phyloP scores from a whole-genome alignment of 2,888 invertebrate genomes.

The Epinotia demarniana region DNA sequence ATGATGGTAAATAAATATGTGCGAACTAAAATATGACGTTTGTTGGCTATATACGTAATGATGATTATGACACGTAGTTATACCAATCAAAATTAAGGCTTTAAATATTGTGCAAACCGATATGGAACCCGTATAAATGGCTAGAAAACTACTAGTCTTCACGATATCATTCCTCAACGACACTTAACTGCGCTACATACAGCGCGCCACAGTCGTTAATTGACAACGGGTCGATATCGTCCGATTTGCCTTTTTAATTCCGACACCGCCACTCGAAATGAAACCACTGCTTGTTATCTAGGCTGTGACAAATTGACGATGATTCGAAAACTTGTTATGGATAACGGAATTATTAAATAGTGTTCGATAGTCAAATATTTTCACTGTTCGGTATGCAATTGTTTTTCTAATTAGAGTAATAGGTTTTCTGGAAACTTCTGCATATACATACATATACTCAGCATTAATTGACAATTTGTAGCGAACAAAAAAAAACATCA shows the following conservation, averaged over 20 bases:
- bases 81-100: too few relatives aligned
- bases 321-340: constrained; percentile 28
- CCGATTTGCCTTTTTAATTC: constrained; percentile 45
- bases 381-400: background rate
- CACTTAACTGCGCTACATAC: constrained; percentile 11
- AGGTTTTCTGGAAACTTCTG: background rate
- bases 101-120: too few relatives aligned
- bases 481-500: too few relatives aligned
- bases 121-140: background rate
- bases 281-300: constrained; percentile 41
- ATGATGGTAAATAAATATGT: too few relatives aligned
- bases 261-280: constrained; percentile 39
- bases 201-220: constrained; percentile 31
- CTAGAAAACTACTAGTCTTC: background rate
- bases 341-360: constrained; percentile 27
- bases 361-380: constrained; percentile 13
- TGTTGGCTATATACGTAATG: too few relatives aligned
- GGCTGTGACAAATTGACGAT: constrained; percentile 40
- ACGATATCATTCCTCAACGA: background rate
- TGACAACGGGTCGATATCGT: constrained; percentile 31
- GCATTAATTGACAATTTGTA: too few relatives aligned
- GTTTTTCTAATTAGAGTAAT: background rate
- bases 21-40: too few relatives aligned
- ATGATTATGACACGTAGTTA: too few relatives aligned
- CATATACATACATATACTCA: too few relatives aligned